Percentiles rank a stretch among this genome's conserved stretches.
phyloP scores from a whole-genome alignment of 2,113 vertebrate genomes.

The Gadus chalcogrammus region DNA sequence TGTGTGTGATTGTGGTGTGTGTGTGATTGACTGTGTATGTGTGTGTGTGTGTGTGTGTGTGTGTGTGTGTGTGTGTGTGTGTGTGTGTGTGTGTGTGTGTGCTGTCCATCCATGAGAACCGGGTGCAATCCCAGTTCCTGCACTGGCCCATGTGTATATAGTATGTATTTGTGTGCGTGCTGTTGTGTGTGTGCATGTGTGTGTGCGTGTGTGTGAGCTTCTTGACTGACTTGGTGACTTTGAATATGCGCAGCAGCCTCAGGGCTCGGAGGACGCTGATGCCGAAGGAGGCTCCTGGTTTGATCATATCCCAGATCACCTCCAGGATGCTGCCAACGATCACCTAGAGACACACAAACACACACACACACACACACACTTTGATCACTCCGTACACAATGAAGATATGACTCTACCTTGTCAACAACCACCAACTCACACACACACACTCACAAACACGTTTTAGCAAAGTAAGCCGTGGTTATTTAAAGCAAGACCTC shows the following conservation, averaged over 20 bases:
- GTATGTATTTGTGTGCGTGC: too few species aligned
- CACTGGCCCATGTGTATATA: too few species aligned
- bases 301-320: conserved; percentile 93
- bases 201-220: background rate
- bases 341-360: conserved; percentile 69
- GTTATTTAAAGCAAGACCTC: too few species aligned
- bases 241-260: conserved; percentile 92
- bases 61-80: too few species aligned
- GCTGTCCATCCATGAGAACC: too few species aligned
- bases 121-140: too few species aligned
- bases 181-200: background rate
- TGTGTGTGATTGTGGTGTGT: too few species aligned
- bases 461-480: too few species aligned
- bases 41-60: too few species aligned
- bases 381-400: background rate
- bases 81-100: too few species aligned
- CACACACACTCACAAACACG: background rate
- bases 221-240: conserved; percentile 92
- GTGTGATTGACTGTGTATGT: too few species aligned
- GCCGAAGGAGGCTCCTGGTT: conserved; percentile 92
- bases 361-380: too few species aligned
- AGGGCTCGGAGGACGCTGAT: conserved; percentile 93
- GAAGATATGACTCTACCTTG: background rate
- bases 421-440: background rate
- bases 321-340: conserved; percentile 98